Evolutionary conservation across 2,797 vertebrate species (phyloP).

Genomic region (Micrastur ruficollis): DNA sequence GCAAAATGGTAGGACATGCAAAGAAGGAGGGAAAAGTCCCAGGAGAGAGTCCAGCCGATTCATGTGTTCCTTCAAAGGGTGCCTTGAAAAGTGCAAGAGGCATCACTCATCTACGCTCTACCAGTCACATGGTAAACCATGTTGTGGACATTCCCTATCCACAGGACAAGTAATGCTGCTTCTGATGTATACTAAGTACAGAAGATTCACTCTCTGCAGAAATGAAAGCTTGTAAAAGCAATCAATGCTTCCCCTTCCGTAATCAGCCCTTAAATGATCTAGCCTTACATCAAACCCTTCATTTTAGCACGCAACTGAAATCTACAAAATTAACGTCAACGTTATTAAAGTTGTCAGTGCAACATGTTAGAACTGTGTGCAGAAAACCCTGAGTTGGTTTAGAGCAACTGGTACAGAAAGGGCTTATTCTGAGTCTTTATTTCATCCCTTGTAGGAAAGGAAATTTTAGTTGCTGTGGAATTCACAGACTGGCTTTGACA

Average conservation of each 20-base stretch:
- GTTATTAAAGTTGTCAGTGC: slow-evolving; percentile 3
- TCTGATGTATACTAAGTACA: background rate
- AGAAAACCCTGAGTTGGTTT: background rate
- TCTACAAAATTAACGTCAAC: slow-evolving; percentile 30
- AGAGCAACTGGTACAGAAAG: background rate
- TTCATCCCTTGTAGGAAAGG: background rate
- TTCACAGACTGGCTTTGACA: slow-evolving; percentile 9
- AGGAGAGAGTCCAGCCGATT: background rate
- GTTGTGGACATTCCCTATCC: background rate
- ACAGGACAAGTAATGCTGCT: background rate
- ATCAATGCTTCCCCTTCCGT: background rate
- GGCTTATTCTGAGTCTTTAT: background rate
- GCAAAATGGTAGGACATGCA: background rate
- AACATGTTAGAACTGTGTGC: background rate
- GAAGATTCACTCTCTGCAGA: background rate
- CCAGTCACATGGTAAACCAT: background rate
- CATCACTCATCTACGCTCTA: background rate
- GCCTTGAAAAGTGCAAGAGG: background rate
- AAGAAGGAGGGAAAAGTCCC: background rate
- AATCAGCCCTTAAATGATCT: background rate
- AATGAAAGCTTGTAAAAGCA: background rate
- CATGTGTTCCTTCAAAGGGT: background rate
- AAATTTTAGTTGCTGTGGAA: slow-evolving; percentile 2
- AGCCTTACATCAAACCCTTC: background rate
- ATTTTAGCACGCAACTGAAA: background rate